Percentiles rank a stretch among this genome's conserved stretches.
phyloP scores from a whole-genome alignment of 2,888 invertebrate species.

The Cancer borealis region DNA sequence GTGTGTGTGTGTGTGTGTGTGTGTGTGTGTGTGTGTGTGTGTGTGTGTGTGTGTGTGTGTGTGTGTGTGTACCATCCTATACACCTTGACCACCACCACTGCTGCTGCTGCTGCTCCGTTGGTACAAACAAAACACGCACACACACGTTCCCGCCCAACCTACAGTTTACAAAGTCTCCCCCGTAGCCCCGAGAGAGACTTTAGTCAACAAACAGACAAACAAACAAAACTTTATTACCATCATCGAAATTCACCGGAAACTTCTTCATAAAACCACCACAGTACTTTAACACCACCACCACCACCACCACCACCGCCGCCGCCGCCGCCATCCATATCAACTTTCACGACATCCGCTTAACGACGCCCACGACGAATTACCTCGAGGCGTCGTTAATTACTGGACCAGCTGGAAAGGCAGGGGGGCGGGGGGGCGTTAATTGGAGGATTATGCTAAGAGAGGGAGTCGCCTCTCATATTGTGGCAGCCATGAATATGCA shows the following conservation, averaged over 20 bases:
- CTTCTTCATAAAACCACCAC: not conserved
- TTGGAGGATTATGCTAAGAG: constrained; percentile 43
- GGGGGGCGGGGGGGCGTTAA: constrained; percentile 30
- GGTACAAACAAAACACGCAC: too few relatives aligned
- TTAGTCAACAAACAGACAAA: not conserved
- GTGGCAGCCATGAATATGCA: constrained; percentile 60
- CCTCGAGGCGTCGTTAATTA: constrained; percentile 30
- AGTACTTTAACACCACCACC: not conserved
- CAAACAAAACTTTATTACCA: not conserved
- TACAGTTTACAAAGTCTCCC: not conserved
- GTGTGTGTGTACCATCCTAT: too few relatives aligned
- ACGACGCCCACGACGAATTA: constrained; percentile 43
- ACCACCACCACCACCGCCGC: not conserved
- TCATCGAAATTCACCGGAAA: constrained; percentile 36
- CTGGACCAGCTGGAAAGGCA: not conserved
- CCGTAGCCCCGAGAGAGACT: not conserved
- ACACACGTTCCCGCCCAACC: not conserved
- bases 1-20: not conserved
- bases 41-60: not conserved
- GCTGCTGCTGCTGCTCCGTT: too few relatives aligned
- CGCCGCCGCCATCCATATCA: not conserved
- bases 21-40: too few relatives aligned
- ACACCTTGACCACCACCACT: too few relatives aligned
- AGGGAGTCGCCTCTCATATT: constrained; percentile 45
- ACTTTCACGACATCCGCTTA: constrained; percentile 17